Evolutionary conservation across 1,140 invertebrate genomes (phyloP).

Genomic region (Megathymus violae): DNA sequence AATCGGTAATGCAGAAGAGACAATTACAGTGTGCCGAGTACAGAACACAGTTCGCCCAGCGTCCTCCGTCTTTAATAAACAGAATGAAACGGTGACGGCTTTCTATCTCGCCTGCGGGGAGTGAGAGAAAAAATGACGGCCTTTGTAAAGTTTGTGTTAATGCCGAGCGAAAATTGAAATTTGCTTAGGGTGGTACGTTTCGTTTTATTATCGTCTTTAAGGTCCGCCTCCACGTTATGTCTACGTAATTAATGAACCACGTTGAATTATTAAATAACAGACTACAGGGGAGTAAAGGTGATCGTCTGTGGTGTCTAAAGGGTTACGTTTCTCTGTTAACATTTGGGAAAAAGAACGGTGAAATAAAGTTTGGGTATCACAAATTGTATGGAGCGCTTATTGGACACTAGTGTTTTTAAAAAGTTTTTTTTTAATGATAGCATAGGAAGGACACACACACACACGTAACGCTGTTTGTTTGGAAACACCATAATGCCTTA

Average conservation of each 20-base stretch:
- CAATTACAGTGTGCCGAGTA: slow-evolving; percentile 25
- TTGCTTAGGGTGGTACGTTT: slow-evolving; percentile 31
- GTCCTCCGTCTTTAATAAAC: slow-evolving; percentile 36
- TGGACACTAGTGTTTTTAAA: no score
- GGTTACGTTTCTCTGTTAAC: no score
- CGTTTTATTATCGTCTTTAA: slow-evolving; percentile 27
- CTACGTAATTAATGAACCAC: background rate
- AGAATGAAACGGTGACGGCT: slow-evolving; percentile 34
- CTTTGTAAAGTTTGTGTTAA: slow-evolving; percentile 35
- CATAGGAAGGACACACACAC: no score
- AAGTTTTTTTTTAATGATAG: no score
- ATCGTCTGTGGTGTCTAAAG: no score
- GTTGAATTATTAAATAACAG: background rate
- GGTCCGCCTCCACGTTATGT: background rate
- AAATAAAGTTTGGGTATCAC: no score
- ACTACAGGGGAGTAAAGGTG: no score
- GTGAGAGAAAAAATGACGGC: slow-evolving; percentile 26
- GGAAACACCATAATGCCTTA: no score
- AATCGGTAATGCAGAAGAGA: slow-evolving; percentile 29
- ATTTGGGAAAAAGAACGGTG: no score
- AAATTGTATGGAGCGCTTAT: no score
- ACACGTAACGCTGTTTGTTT: no score
- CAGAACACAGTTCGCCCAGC: slow-evolving; percentile 28
- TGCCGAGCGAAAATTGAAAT: slow-evolving; percentile 37
- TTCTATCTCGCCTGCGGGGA: slow-evolving; percentile 28